These are phyloP conservation scores for Paramisgurnus dabryanus DNA, from an alignment of 2,113 vertebrate genomes.

Conservation along the genomic window DNA sequence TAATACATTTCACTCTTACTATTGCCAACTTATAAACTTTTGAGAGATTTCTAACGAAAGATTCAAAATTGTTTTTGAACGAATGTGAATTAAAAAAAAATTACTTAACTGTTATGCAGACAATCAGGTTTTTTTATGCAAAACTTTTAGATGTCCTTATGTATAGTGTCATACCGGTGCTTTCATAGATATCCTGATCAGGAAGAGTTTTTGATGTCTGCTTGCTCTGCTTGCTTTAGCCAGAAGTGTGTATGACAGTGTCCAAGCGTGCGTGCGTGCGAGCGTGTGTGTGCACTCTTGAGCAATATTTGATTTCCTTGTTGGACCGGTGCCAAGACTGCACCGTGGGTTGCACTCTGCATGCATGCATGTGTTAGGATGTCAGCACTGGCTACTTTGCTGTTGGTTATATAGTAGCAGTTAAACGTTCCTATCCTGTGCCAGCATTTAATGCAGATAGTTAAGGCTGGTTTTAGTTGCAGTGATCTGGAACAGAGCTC, in stretches of 20 bases:
- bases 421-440: constrained; percentile 59
- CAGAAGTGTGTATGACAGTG: constrained; percentile 12
- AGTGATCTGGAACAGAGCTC: neutral
- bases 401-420: constrained; percentile 53
- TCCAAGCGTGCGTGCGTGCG: constrained; percentile 39
- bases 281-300: constrained; percentile 6
- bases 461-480: constrained; percentile 51
- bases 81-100: no score
- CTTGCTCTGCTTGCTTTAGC: constrained; percentile 44
- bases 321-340: constrained; percentile 24
- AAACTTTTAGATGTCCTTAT: constrained; percentile 63
- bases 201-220: constrained; percentile 13
- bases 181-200: constrained; percentile 1
- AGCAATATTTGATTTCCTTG: constrained; percentile 43
- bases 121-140: constrained; percentile 74
- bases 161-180: constrained; percentile 17
- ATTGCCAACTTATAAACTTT: neutral
- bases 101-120: constrained; percentile 42
- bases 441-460: constrained; percentile 62
- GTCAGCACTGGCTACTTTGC: constrained; percentile 67
- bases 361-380: constrained; percentile 46
- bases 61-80: no score
- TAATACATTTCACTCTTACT: neutral
- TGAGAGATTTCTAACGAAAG: neutral
- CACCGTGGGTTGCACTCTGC: neutral